A percentile compares a stretch with the other conserved stretches of the same genome.
These are phyloP conservation scores for Pemphigus obesinymphae DNA, from an alignment of 1,140 invertebrate genomes.

Conservation along the genomic window DNA sequence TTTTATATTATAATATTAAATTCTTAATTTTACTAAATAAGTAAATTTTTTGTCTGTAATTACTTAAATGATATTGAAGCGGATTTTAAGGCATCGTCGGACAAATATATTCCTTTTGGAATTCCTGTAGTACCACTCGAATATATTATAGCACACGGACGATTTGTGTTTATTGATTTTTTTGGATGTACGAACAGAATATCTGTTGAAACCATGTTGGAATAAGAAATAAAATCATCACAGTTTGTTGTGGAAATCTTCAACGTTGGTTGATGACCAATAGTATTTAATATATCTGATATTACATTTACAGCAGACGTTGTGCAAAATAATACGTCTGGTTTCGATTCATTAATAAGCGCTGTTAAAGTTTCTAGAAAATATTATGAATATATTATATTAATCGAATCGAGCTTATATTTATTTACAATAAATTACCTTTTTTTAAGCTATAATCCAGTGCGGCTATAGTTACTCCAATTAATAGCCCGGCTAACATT, in stretches of 20 bases:
- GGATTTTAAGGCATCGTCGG: background rate
- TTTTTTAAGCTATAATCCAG: background rate
- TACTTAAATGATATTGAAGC: background rate
- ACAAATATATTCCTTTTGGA: background rate
- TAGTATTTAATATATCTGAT: background rate
- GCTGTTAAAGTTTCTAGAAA: background rate
- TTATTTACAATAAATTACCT: too few species aligned
- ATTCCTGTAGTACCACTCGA: background rate
- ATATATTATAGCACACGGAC: background rate
- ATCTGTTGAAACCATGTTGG: too few species aligned
- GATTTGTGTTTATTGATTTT: too few species aligned
- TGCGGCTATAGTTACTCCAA: background rate
- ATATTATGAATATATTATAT: background rate
- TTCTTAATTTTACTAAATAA: too few species aligned
- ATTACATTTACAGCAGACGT: too few species aligned
- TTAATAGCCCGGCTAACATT: background rate
- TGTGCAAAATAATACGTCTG: background rate
- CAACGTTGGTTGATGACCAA: background rate
- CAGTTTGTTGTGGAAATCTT: background rate
- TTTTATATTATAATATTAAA: too few species aligned
- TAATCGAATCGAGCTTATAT: background rate
- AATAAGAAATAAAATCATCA: background rate
- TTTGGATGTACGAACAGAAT: background rate
- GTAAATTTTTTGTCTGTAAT: too few species aligned
- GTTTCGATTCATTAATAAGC: background rate